A percentile compares a stretch with the other conserved stretches of the same genome.
These are phyloP conservation scores for Pitta sordida DNA, from an alignment of 2,113 vertebrate genomes.

Conservation along the genomic window DNA sequence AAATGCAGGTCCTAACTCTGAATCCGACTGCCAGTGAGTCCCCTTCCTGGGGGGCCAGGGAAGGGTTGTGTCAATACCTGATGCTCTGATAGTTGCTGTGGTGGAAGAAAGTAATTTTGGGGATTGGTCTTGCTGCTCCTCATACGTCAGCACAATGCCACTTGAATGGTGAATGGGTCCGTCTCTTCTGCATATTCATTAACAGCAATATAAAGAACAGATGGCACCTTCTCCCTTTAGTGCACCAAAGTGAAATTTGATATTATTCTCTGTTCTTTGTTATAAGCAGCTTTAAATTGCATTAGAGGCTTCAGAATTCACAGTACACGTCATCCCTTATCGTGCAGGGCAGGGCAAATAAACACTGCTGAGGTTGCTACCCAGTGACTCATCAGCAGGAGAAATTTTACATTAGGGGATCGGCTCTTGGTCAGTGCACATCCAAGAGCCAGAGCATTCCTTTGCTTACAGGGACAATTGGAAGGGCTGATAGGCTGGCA, in stretches of 20 bases:
- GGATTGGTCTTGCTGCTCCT: background rate
- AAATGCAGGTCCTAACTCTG: accelerated
- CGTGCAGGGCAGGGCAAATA: background rate
- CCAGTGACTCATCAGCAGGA: background rate
- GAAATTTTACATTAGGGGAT: background rate
- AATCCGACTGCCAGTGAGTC: accelerated
- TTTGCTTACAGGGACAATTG: background rate
- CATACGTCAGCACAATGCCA: accelerated
- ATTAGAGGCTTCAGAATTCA: background rate
- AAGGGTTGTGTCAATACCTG: background rate
- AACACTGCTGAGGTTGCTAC: background rate
- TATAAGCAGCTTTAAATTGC: background rate
- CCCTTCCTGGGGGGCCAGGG: background rate
- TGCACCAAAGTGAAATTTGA: background rate
- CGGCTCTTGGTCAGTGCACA: background rate
- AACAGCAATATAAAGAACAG: background rate
- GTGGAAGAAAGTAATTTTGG: background rate
- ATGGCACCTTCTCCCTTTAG: constrained; percentile 14
- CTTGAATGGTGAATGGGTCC: accelerated
- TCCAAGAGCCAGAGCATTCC: background rate
- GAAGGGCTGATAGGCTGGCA: background rate
- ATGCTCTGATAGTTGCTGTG: accelerated
- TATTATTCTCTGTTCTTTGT: background rate
- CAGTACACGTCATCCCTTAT: constrained; percentile 1
- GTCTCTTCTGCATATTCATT: background rate